Evolutionary conservation across 2,888 invertebrate species (phyloP), one percentile per base, ranked within the genome.

Genomic region (Watsonalla binaria): DNA sequence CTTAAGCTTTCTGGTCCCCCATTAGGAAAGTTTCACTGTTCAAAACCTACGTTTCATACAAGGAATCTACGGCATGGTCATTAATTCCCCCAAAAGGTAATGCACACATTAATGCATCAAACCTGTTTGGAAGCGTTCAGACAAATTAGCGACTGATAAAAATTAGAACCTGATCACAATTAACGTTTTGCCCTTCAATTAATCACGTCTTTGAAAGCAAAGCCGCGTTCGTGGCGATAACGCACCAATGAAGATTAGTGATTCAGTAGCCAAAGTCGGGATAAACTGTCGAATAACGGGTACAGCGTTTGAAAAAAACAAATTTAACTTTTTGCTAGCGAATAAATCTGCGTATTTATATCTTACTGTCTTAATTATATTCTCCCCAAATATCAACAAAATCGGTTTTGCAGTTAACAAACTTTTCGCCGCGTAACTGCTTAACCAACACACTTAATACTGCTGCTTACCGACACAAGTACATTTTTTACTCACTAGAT

Each of bases 71-170:
- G 11, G 11, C 0, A 11, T 42, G 42, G 5, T 11, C 11, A 5
- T 42, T 51, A 48, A 14, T 45, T 53, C 51, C 54, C 57, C 50
- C 56, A 57, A 58, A 60, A 54, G 6, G 6, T 37, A 42, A 52
- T 47, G 53, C 55, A 56, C 51, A 60, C 60, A 51, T 56, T n/a
- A 54, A 52, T 54, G 58, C 60, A 58, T 47, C 34, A 51, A 7
- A 5, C 5, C 45, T n/a, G n/a, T 55, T 49, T 46, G 48, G 56
- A 54, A 51, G 48, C 50, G 61, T 64, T 65, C 63, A 63, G 63
- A 68, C 62, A 60, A 63, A 65, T 63, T 58, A 70, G 62, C 62
- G 56, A 57, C 55, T 58, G 59, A 65, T 68, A 65, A 66, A 48
- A 42, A 45, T 45, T 45, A 42, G n/a, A 48, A 24, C 15, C 14